Base-by-base conservation (phyloP, 1,140 invertebrate species). In the Bombus fervidus region DNA sequence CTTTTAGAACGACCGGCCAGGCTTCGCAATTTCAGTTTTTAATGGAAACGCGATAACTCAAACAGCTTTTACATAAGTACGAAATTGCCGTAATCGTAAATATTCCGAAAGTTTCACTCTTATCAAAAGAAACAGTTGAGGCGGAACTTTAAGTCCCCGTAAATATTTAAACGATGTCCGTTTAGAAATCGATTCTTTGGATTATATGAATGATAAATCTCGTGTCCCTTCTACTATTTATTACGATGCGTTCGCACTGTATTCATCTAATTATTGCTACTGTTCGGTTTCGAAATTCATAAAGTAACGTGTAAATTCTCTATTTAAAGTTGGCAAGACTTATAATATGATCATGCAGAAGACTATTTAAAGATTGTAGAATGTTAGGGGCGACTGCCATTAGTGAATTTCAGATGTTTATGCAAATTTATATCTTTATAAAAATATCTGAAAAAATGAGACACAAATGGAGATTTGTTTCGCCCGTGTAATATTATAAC, bases 1-100 rank as follows among this genome's bases (percentile, higher is more conserved):
- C 76, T 84, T 79, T 72, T 43, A 71, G 53, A 78, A 18, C 34
- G 62, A 18, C 37, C 13, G 22, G 41, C 18, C 25, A 10, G 15
- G 75, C 31, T 22, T 64, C 62, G 76, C 76, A 84, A 80, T 84
- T 84, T 84, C 66, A 79, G 83, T 84, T 84, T 84, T 84, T 79
- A 84, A 84, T 72, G 66, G 76, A 59, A 84, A 79, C 76, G 39
- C 39, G 68, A 84, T 80, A 79, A 80, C 83, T 84, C 83, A 84
- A 84, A 72, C 53, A 47, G 37, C 47, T 72, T 80, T 69, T 72
- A 57, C 53, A 41, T 62, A 80, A 79, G 39, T 43, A 72, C 31
- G 31, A 71, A 62, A 72, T 84, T 84, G 77, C 66, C 39, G 53
- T 72, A 62, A 84, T 80, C 83, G 66, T 72, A 79, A 84, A 79